phyloP scores from a whole-genome alignment of 2,797 vertebrate species.

The Champsocephalus esox region DNA sequence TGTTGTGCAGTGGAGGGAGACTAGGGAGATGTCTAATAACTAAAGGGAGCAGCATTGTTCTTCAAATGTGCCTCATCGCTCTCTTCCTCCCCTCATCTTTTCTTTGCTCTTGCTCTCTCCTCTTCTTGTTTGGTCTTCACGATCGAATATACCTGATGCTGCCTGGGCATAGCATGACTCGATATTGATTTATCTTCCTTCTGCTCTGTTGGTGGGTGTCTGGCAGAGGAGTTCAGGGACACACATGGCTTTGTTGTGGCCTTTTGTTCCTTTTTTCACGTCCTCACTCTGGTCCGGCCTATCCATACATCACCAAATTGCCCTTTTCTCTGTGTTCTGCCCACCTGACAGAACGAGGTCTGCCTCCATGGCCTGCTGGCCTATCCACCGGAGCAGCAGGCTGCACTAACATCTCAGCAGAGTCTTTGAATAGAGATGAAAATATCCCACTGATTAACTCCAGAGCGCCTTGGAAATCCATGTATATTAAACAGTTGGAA shows the following conservation, averaged over 20 bases:
- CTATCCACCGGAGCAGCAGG: conserved; percentile 37
- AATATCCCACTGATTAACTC: conserved; percentile 40
- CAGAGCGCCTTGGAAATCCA: conserved; percentile 18
- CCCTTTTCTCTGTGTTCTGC: background rate
- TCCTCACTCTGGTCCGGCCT: conserved; percentile 29
- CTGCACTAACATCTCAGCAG: conserved; percentile 1
- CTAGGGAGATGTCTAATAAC: conserved; percentile 45
- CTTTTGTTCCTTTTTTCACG: conserved; percentile 50
- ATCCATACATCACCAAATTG: conserved; percentile 47
- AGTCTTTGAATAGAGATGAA: conserved; percentile 41
- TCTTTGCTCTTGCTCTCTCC: conserved; percentile 19
- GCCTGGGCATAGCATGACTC: conserved; percentile 63
- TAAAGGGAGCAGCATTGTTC: conserved; percentile 52
- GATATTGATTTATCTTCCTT: conserved; percentile 73
- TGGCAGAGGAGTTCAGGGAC: conserved; percentile 68
- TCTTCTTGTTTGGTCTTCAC: conserved; percentile 65
- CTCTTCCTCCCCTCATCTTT: conserved; percentile 46
- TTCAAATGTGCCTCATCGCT: conserved; percentile 63
- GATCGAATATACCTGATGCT: conserved; percentile 65
- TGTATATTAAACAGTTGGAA: conserved; percentile 47
- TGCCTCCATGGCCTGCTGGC: conserved; percentile 4
- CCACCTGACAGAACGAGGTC: conserved; percentile 25
- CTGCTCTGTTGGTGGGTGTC: conserved; percentile 66
- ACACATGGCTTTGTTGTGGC: conserved; percentile 54
- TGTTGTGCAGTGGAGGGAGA: conserved; percentile 36